A percentile compares a stretch with the other conserved stretches of the same genome.
Evolutionary conservation across 2,113 vertebrate species (phyloP).

Genomic region (Rhineura floridana): DNA sequence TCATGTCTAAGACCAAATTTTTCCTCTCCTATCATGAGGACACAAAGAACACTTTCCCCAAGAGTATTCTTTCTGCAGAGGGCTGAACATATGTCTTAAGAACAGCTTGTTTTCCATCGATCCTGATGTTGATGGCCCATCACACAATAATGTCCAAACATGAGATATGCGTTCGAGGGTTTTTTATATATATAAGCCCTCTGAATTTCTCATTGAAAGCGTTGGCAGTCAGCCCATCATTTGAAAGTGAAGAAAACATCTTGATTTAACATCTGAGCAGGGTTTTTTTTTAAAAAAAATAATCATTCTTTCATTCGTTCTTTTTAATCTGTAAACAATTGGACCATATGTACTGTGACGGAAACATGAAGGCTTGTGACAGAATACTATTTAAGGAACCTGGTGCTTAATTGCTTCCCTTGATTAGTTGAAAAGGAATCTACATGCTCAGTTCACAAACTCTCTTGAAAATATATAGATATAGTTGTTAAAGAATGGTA

Average conservation of each 20-base stretch:
- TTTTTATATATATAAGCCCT: conserved; percentile 27
- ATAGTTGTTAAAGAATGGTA: conserved; percentile 4
- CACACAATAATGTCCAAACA: conserved; percentile 66
- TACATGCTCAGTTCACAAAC: conserved; percentile 55
- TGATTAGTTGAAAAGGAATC: conserved; percentile 73
- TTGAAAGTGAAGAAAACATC: conserved; percentile 83
- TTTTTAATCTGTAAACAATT: conserved; percentile 84
- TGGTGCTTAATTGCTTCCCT: conserved; percentile 72
- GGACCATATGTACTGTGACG: conserved; percentile 84
- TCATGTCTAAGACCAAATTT: conserved; percentile 65
- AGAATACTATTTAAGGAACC: conserved; percentile 74
- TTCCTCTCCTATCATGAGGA: conserved; percentile 47
- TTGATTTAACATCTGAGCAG: conserved; percentile 84
- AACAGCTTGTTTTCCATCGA: conserved; percentile 61
- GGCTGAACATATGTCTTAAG: conserved; percentile 47
- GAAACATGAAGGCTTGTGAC: conserved; percentile 77
- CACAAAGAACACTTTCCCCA: conserved; percentile 61
- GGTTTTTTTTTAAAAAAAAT: conserved; percentile 50
- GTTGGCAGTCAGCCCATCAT: conserved; percentile 78
- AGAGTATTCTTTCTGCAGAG: conserved; percentile 12
- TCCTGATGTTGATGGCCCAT: conserved; percentile 58
- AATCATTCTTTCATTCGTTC: conserved; percentile 50
- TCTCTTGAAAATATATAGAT: conserved; percentile 53
- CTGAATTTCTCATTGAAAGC: conserved; percentile 76
- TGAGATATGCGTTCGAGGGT: conserved; percentile 42